These are phyloP conservation scores for Axinella damicornis DNA, from an alignment of 37 sponge, comb jelly and placozoan genomes.

Conservation along the genomic window DNA sequence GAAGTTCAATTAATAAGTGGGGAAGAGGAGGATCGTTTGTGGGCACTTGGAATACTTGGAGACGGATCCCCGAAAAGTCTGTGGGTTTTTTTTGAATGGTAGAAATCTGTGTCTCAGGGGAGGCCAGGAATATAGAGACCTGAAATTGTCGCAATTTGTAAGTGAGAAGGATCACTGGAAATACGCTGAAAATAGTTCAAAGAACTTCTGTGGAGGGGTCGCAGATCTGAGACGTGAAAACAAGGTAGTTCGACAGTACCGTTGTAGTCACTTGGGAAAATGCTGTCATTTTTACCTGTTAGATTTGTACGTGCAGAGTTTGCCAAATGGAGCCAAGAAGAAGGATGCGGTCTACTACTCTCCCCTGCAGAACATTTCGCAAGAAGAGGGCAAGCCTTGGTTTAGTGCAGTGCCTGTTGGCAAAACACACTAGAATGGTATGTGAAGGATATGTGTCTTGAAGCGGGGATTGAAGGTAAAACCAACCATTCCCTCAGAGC, in stretches of 20 bases:
- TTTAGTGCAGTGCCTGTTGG: background rate
- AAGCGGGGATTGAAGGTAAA: constrained; percentile 1
- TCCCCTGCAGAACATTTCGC: background rate
- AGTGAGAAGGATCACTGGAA: background rate
- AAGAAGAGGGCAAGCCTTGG: background rate
- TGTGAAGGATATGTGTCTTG: background rate
- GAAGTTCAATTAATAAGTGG: background rate
- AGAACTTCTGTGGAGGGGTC: constrained; percentile 1
- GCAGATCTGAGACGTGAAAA: constrained; percentile 11
- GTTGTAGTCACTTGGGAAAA: background rate
- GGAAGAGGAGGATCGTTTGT: constrained; percentile 22
- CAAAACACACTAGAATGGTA: background rate
- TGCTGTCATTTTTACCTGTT: background rate
- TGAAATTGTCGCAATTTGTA: constrained; percentile 28
- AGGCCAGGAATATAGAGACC: constrained; percentile 27
- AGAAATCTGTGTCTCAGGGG: constrained; percentile 26
- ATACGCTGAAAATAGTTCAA: background rate
- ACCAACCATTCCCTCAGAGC: background rate
- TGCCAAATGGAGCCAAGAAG: background rate
- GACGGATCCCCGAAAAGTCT: constrained; percentile 10
- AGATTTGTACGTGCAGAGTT: background rate
- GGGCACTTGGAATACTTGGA: constrained; percentile 7
- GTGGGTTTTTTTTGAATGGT: constrained; percentile 26
- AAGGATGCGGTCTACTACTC: background rate
- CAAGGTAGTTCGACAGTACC: constrained; percentile 12